These are phyloP conservation scores for Caenorhabditis virilis DNA, from an alignment of 2,888 invertebrate species.

Conservation along the genomic window DNA sequence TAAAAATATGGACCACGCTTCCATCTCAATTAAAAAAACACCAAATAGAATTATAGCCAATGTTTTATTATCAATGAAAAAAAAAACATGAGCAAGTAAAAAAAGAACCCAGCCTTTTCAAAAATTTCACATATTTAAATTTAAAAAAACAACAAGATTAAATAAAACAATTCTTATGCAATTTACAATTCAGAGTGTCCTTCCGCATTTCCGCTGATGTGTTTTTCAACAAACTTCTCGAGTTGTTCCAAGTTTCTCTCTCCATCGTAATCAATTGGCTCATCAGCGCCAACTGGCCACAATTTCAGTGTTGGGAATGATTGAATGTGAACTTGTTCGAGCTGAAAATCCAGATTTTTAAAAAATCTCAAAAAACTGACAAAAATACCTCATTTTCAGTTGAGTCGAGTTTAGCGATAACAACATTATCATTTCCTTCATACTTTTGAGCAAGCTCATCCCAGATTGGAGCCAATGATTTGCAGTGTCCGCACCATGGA, in stretches of 20 bases:
- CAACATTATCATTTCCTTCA: slow-evolving; percentile 78
- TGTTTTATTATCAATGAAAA: too few relatives aligned
- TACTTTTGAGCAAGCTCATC: slow-evolving; percentile 90
- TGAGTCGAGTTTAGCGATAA: slow-evolving; percentile 96
- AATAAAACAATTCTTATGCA: background rate
- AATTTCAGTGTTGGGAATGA: slow-evolving; percentile 88
- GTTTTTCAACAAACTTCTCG: slow-evolving; percentile 79
- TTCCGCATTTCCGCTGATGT: slow-evolving; percentile 9
- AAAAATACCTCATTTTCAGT: slow-evolving; percentile 82
- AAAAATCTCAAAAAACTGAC: background rate
- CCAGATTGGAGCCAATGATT: slow-evolving; percentile 91
- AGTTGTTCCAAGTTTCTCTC: slow-evolving; percentile 90
- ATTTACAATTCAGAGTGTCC: slow-evolving; percentile 28
- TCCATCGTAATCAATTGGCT: slow-evolving; percentile 86
- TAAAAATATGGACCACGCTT: too few relatives aligned
- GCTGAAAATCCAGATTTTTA: slow-evolving; percentile 73
- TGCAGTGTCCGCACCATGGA: slow-evolving; percentile 96
- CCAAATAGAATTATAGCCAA: too few relatives aligned
- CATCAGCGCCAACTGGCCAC: slow-evolving; percentile 87
- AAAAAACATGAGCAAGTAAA: slow-evolving; percentile 1
- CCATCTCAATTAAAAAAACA: too few relatives aligned
- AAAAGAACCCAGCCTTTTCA: background rate
- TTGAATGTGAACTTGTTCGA: slow-evolving; percentile 90
- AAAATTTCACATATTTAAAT: too few relatives aligned
- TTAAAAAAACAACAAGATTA: background rate